phyloP scores from a whole-genome alignment of 2,888 invertebrate genomes.

The Prosopocoilus inquinatus region DNA sequence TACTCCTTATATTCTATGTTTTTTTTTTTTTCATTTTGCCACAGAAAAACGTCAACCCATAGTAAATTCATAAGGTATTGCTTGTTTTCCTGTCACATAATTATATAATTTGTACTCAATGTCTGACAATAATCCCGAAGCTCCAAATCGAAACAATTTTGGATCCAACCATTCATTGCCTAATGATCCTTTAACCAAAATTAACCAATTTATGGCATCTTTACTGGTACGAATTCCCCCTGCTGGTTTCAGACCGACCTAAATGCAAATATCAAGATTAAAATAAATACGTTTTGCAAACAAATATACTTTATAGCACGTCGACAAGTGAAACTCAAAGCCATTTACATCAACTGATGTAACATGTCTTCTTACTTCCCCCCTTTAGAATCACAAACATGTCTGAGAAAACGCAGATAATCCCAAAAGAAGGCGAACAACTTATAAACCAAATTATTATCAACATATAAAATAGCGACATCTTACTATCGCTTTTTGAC shows the following conservation, averaged over 20 bases:
- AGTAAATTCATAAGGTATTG: conserved; percentile 42
- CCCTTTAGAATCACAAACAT: no score
- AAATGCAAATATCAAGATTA: conserved; percentile 26
- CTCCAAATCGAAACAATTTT: conserved; percentile 87
- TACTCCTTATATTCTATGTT: no score
- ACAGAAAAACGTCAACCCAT: conserved; percentile 36
- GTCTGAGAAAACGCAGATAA: no score
- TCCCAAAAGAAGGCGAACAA: no score
- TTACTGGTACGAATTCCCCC: conserved; percentile 87
- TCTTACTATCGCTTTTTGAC: no score
- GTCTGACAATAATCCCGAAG: conserved; percentile 83
- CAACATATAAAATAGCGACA: no score
- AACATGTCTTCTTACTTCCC: no score
- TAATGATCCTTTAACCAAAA: conserved; percentile 77
- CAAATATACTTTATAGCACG: neutral
- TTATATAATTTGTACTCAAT: conserved; percentile 61
- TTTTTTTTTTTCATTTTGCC: no score
- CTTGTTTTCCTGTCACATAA: conserved; percentile 43
- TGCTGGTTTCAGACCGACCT: conserved; percentile 97
- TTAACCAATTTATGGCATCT: conserved; percentile 86
- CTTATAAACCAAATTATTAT: no score
- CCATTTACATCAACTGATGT: no score
- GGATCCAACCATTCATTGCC: conserved; percentile 84
- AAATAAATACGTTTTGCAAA: neutral
- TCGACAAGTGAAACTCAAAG: neutral